These are phyloP conservation scores for Homalodisca vitripennis DNA, from an alignment of 1,140 invertebrate species.

Conservation along the genomic window DNA sequence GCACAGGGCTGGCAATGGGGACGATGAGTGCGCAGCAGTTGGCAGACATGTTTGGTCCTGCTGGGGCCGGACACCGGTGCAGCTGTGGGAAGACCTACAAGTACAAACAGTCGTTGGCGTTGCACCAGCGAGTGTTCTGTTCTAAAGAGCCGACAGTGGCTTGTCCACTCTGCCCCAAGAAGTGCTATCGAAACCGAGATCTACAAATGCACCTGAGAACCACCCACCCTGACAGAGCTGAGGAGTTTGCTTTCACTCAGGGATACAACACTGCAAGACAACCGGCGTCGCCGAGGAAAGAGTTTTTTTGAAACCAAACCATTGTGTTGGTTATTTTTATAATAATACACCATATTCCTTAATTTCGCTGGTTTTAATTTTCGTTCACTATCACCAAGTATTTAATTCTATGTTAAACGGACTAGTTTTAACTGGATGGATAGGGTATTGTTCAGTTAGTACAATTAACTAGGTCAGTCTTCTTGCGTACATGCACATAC, in stretches of 20 bases:
- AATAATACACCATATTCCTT: no score
- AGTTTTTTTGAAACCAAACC: no score
- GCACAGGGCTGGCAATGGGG: background rate
- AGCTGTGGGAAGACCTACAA: conserved; percentile 47
- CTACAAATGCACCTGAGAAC: background rate
- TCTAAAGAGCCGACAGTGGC: conserved; percentile 41
- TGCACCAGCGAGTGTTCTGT: conserved; percentile 38
- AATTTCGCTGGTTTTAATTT: no score
- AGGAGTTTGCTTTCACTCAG: background rate
- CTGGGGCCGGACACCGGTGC: background rate
- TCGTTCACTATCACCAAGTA: no score
- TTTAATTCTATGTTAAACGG: no score
- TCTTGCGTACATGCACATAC: no score
- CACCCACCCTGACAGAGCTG: background rate
- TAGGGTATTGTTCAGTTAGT: no score
- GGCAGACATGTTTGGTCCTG: background rate
- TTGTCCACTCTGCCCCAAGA: conserved; percentile 37
- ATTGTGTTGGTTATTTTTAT: no score
- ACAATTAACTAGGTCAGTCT: no score
- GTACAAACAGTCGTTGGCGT: conserved; percentile 45
- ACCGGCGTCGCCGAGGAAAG: no score
- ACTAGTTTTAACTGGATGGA: no score
- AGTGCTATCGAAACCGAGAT: conserved; percentile 32
- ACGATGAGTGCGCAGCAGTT: background rate
- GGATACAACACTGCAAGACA: background rate